Evolutionary conservation across 2,797 vertebrate species (phyloP).

Genomic region (Bovichtus diacanthus): DNA sequence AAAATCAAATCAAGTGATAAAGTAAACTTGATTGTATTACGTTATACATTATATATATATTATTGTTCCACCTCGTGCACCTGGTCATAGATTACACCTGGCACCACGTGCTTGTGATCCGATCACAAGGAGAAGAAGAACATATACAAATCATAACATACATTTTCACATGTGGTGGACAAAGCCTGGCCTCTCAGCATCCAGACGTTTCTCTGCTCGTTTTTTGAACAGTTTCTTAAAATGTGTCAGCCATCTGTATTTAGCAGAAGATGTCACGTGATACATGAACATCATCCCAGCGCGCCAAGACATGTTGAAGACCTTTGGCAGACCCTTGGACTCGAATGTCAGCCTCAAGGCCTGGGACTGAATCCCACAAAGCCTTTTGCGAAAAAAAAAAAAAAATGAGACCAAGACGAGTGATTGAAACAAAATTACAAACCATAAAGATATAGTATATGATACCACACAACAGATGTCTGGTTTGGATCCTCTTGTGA

Average conservation of each 20-base stretch:
- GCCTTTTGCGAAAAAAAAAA: slow-evolving; percentile 11
- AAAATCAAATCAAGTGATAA: neutral
- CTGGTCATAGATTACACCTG: neutral
- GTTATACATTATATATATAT: neutral
- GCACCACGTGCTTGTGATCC: no score
- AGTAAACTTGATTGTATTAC: neutral
- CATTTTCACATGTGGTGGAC: no score
- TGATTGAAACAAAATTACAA: slow-evolving; percentile 46
- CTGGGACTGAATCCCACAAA: slow-evolving; percentile 27
- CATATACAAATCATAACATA: no score
- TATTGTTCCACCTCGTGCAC: neutral
- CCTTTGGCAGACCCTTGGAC: slow-evolving; percentile 36
- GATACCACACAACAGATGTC: slow-evolving; percentile 48
- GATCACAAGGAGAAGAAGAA: no score
- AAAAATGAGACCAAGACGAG: slow-evolving; percentile 13
- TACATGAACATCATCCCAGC: slow-evolving; percentile 19
- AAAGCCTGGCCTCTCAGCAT: no score
- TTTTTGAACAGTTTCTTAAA: no score
- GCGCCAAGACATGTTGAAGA: slow-evolving; percentile 12
- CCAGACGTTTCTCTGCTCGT: no score
- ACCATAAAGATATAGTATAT: slow-evolving; percentile 37
- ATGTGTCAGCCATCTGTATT: no score
- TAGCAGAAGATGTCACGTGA: no score
- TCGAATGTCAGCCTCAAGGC: slow-evolving; percentile 30
- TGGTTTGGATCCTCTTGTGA: no score